These are phyloP conservation scores for Formica aserva DNA, from an alignment of 2,888 invertebrate genomes.

Conservation along the genomic window DNA sequence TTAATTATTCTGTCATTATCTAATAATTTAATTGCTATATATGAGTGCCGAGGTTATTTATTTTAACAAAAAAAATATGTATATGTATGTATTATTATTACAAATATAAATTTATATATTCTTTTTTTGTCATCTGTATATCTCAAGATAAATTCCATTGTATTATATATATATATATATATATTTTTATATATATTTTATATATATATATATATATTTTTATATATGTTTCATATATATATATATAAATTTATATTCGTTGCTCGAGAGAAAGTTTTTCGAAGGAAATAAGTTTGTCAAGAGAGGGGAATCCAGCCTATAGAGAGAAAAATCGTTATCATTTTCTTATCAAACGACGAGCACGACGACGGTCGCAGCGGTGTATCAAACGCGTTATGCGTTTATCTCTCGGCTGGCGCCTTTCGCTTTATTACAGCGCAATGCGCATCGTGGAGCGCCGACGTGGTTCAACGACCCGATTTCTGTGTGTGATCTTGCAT, in stretches of 20 bases:
- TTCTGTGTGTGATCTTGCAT: constrained; percentile 73
- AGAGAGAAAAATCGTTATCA: constrained; percentile 49
- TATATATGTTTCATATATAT: too few relatives aligned
- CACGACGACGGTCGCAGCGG: neutral
- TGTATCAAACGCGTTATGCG: constrained; percentile 55
- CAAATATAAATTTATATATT: too few relatives aligned
- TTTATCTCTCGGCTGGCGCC: constrained; percentile 73
- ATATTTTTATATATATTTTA: too few relatives aligned
- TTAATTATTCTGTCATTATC: neutral
- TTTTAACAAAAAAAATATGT: neutral
- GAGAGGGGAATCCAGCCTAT: neutral
- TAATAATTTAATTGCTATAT: neutral
- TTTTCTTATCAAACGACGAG: constrained; percentile 59
- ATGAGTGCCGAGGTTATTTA: neutral
- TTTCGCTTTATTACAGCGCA: constrained; percentile 63
- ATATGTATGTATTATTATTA: too few relatives aligned
- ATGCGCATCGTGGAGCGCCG: constrained; percentile 56
- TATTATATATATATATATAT: too few relatives aligned
- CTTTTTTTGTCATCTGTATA: too few relatives aligned
- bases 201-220: too few relatives aligned
- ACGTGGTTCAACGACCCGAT: constrained; percentile 76
- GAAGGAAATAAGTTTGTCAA: neutral
- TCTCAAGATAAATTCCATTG: too few relatives aligned
- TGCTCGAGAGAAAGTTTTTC: neutral
- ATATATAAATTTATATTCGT: neutral